Evolutionary conservation across 1,140 invertebrate species (phyloP).

Genomic region (Phthorimaea operculella): DNA sequence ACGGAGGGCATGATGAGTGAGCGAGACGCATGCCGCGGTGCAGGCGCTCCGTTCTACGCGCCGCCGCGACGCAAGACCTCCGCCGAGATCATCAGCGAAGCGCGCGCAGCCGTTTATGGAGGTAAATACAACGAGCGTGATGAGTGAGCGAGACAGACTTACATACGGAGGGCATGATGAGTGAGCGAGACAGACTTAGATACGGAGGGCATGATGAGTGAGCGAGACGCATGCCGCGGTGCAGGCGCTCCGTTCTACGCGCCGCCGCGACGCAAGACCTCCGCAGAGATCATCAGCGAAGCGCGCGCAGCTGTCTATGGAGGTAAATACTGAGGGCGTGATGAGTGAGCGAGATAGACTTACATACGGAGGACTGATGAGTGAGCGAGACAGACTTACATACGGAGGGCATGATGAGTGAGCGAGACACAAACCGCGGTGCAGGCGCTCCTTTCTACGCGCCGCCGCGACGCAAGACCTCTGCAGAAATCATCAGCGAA

Average conservation of each 20-base stretch:
- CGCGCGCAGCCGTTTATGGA: conserved; percentile 69
- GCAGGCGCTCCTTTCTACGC: conserved; percentile 60
- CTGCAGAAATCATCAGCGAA: conserved; percentile 83
- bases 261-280: conserved; percentile 70
- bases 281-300: conserved; percentile 83
- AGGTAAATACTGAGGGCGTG: conserved; percentile 24
- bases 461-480: conserved; percentile 70
- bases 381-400: too few relatives aligned
- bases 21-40: conserved; percentile 30
- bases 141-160: too few relatives aligned
- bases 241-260: conserved; percentile 60
- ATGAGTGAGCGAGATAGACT: too few relatives aligned
- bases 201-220: too few relatives aligned
- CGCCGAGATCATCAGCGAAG: conserved; percentile 83
- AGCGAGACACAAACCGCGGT: conserved; percentile 31
- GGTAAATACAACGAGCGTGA: conserved; percentile 24
- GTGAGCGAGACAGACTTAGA: too few relatives aligned
- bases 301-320: conserved; percentile 71
- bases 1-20: too few relatives aligned
- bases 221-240: conserved; percentile 28
- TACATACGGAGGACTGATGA: too few relatives aligned
- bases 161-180: too few relatives aligned
- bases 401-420: conserved; percentile 28
- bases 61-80: conserved; percentile 71
- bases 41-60: conserved; percentile 59